Evolutionary conservation across 2,888 invertebrate species (phyloP), one percentile per base, ranked within the genome.

Genomic region (Drosophila seclusa): DNA sequence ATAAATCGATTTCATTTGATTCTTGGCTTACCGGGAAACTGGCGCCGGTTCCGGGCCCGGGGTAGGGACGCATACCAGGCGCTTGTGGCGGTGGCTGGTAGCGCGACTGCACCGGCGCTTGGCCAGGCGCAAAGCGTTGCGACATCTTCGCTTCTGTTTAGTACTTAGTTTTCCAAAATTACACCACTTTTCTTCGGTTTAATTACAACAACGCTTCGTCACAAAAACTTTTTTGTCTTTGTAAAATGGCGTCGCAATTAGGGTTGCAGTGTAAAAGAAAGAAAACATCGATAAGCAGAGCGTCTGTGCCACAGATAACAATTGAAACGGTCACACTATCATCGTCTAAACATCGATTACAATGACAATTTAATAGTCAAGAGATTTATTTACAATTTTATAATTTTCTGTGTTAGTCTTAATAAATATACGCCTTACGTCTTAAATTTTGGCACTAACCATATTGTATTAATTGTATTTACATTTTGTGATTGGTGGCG

Each of bases 1-100:
- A 45, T 32, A 48, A 70, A 67, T 75, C 55, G 40, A 70, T 64
- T 45, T 45, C 40, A 57, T 29, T 34, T 31, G 36, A 31, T 49
- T 52, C 10, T 21, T 18, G 91, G 91, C 94, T 94, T 94, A 97
- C 97, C 90, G 96, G 96, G 93, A 97, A 97, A 91, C 94, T 96
- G 74, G 96, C 96, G 65, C 86, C 83, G 70, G 80, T 78, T 54
- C 95, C 95, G 13, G 96, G 86, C 16, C 55, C 55, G 6, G 91
- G 90, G 68, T 92, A 93, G 34, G 93, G 92, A 57, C 93, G 90
- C 92, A 93, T 93, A 45, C 90, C 91, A 21, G 92, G 82, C 4
- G 92, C 80, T 68, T 92, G 91, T 31, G 92, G 92, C 13, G 92
- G 92, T 13, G 92, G 92, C 75, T 92, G 93, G 64, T 93, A 93